These are phyloP conservation scores for Ganaspis brasiliensis DNA, from an alignment of 2,888 invertebrate genomes.

Conservation along the genomic window DNA sequence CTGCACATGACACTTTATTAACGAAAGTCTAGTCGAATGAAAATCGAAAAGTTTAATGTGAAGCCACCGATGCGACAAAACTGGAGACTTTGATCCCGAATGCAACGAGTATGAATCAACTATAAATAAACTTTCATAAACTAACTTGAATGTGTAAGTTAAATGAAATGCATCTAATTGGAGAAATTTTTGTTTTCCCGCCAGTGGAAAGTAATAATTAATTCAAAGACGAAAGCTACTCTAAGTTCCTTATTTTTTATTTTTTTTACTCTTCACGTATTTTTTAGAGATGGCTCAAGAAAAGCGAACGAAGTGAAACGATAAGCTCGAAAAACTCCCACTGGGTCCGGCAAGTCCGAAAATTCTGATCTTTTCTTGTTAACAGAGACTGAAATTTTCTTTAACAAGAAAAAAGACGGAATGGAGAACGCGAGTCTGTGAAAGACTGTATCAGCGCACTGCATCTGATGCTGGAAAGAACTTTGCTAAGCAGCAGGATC, in stretches of 20 bases:
- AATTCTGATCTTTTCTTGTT: background rate
- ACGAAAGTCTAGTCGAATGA: background rate
- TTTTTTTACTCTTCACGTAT: background rate
- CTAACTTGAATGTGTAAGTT: background rate
- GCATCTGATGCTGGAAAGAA: conserved; percentile 62
- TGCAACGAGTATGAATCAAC: too few species aligned
- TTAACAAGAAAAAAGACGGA: background rate
- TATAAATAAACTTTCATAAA: background rate
- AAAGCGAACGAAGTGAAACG: background rate
- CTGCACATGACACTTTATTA: background rate
- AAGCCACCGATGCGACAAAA: background rate
- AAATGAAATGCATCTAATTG: background rate
- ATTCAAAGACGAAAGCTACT: background rate
- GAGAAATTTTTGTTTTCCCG: too few species aligned
- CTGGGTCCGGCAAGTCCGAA: background rate
- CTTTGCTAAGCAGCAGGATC: conserved; percentile 62
- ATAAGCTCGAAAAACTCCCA: background rate
- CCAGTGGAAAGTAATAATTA: background rate
- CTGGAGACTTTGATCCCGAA: background rate
- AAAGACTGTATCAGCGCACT: conserved; percentile 61
- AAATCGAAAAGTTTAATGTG: background rate
- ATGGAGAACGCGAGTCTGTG: conserved; percentile 19
- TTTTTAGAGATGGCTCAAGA: background rate
- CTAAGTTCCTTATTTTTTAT: background rate
- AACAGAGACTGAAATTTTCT: too few species aligned